A percentile compares a stretch with the other conserved stretches of the same genome.
Conservation (phyloP, 2,888 invertebrate genomes). For the Pseudanteris insignis region DNA sequence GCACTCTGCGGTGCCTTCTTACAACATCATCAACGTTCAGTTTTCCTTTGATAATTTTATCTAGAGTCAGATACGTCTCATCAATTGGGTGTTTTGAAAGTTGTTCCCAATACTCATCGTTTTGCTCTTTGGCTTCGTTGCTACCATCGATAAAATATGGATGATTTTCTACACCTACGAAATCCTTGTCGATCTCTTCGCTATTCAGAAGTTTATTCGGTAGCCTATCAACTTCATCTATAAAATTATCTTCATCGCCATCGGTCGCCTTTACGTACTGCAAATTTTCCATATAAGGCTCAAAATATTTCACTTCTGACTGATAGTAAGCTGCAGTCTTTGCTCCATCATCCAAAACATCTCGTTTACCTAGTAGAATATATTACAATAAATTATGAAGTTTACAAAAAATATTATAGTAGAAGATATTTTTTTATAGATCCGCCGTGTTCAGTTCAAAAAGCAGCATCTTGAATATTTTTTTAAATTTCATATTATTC, state of each 20-base stretch:
- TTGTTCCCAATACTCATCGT: slow-evolving; percentile 46
- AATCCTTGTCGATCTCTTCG: slow-evolving; percentile 14
- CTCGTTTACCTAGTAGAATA: slow-evolving; percentile 57
- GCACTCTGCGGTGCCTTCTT: slow-evolving; percentile 55
- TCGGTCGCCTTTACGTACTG: slow-evolving; percentile 53
- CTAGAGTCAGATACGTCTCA: slow-evolving; percentile 56
- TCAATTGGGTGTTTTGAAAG: slow-evolving; percentile 20
- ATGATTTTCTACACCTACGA: slow-evolving; percentile 8
- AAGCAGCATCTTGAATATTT: too few species aligned
- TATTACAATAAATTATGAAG: too few species aligned
- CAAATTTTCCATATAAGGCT: slow-evolving; percentile 46
- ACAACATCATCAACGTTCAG: slow-evolving; percentile 59
- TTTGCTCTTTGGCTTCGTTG: slow-evolving; percentile 17
- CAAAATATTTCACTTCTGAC: slow-evolving; percentile 28
- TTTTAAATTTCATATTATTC: too few species aligned
- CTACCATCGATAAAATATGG: slow-evolving; percentile 20
- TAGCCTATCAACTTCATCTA: slow-evolving; percentile 48
- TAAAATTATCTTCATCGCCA: slow-evolving; percentile 56
- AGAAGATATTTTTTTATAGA: too few species aligned
- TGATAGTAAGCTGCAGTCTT: slow-evolving; percentile 28
- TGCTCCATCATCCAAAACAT: slow-evolving; percentile 42
- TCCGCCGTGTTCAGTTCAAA: too few species aligned
- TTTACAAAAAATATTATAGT: too few species aligned
- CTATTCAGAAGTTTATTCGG: slow-evolving; percentile 33
- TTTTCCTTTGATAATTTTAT: slow-evolving; percentile 52